Evolutionary conservation across 2,797 vertebrate species (phyloP), one percentile per base, ranked within the genome.

Genomic region (Ptychobarbus kaznakovi): DNA sequence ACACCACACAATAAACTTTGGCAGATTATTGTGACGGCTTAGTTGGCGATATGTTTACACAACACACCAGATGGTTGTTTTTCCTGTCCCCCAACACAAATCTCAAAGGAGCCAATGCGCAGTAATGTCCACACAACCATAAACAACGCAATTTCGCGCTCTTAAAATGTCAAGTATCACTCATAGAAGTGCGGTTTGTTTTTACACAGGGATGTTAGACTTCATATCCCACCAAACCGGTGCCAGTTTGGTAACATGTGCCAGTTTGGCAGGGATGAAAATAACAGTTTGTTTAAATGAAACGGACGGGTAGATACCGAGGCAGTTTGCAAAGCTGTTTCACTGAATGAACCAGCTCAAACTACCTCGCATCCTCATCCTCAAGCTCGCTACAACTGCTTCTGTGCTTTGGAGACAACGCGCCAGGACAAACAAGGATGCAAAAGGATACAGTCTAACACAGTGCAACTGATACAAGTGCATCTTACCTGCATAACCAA

Each of bases 401-500:
- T 69, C 49, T 68, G 68, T 38, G 51, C 51, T 28, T 10, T 11
- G 78, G 80, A 68, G 77, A 53, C 86, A 81, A 85, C 73, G 68
- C 83, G 73, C 63, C 86, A 70, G 77, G 77, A 87, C 81, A 65
- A 63, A 70, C 16, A 80, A 77, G 70, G 85, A 87, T 86, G 89
- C 86, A 51, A 65, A 38, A 63, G 80, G 75, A 80, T 58, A 75
- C 75, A 66, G 44, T 58, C 63, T 58, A 80, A 76, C 73, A 82
- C 73, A 79, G 40, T 74, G 73, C 51, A 75, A 88, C 56, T 82
- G 53, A 32, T 35, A 65, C 53, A 73, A 82, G 51, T 85, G 58
- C 20, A n/a, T 61, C 92, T 94, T 96, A 98, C 97, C 97, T 98
- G 97, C 96, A 87, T 95, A 95, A 94, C 95, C 96, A 72, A 96